Evolutionary conservation across 2,797 vertebrate species (phyloP), one percentile per base, ranked within the genome.

Genomic region (Halcyon chelicuti): DNA sequence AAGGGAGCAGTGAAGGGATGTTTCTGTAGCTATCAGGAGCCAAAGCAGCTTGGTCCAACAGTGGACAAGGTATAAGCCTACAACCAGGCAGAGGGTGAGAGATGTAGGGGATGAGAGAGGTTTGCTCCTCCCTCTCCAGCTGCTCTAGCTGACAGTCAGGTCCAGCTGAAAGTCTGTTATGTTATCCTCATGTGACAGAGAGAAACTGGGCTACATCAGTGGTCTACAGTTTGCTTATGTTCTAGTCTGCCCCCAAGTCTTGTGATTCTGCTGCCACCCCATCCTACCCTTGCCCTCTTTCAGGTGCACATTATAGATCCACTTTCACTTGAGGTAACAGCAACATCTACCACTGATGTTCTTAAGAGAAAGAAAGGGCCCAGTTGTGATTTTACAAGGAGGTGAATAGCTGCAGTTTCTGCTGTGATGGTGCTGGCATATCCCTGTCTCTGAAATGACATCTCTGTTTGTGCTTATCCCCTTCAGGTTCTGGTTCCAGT

Each of bases 401-500:
- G 31, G 19, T 19, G 23, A 90, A 87, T 13, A 81, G 55, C 17
- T 17, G 6, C 25, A 52, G 29, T 71, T 87, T 86, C 37, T 94
- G 62, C 35, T 78, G 60, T 26, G 63, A 21, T 3, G 15, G 35
- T 12, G 10, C 14, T 66, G 57, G 29, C 17, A 31, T 2, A 23
- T 22, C 51, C 35, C 10, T 39, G 35, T 61, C 55, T 57, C 46
- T 68, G 84, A 63, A 44, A 76, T 87, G 58, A 89, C 67, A 47
- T 86, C 73, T 33, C 14, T 85, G 51, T 90, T 67, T 90, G 39
- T 93, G 49, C 54, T 81, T 17, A 28, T 58, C 4, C 12, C 51
- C 31, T 49, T 67, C 95, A 99, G 99, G 99, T 99, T 86, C 98
- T 99, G 86, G 96, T 99, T 86, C 98, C 99, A 16, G 93, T 99